Evolutionary conservation across 92 coral and sea anemone genomes (phyloP).

Genomic region (Epizoanthus fatuus): DNA sequence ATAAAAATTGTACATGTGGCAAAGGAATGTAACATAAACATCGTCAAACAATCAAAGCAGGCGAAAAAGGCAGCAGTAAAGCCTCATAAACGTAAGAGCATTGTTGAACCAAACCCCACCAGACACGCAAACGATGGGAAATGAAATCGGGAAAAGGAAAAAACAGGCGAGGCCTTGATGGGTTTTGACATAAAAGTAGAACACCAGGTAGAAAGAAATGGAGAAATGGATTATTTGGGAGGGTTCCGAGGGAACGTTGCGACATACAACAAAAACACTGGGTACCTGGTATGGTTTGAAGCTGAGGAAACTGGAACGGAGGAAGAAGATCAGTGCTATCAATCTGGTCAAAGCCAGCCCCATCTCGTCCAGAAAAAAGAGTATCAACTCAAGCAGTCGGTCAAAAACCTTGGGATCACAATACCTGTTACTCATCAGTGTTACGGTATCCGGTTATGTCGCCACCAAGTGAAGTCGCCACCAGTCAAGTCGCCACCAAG

Average conservation of each 20-base stretch:
- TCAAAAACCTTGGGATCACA: too few relatives aligned
- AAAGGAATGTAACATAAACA: slow-evolving; percentile 39
- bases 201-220: slow-evolving; percentile 53
- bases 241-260: slow-evolving; percentile 53
- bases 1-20: slow-evolving; percentile 32
- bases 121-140: slow-evolving; percentile 38
- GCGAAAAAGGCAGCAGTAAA: neutral
- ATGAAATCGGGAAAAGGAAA: neutral
- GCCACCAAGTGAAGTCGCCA: too few relatives aligned
- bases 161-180: slow-evolving; percentile 52
- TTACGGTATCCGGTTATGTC: too few relatives aligned
- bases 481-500: too few relatives aligned
- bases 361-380: too few relatives aligned
- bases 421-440: too few relatives aligned
- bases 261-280: slow-evolving; percentile 51
- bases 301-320: slow-evolving; percentile 20
- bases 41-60: neutral
- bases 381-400: too few relatives aligned
- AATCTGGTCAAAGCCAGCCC: too few relatives aligned
- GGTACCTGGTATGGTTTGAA: slow-evolving; percentile 56
- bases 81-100: too few relatives aligned
- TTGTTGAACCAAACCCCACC: slow-evolving; percentile 41
- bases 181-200: slow-evolving; percentile 36
- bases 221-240: slow-evolving; percentile 42
- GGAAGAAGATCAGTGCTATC: too few relatives aligned